Conservation (phyloP, 2,113 vertebrate species). For the Prinia subflava region DNA sequence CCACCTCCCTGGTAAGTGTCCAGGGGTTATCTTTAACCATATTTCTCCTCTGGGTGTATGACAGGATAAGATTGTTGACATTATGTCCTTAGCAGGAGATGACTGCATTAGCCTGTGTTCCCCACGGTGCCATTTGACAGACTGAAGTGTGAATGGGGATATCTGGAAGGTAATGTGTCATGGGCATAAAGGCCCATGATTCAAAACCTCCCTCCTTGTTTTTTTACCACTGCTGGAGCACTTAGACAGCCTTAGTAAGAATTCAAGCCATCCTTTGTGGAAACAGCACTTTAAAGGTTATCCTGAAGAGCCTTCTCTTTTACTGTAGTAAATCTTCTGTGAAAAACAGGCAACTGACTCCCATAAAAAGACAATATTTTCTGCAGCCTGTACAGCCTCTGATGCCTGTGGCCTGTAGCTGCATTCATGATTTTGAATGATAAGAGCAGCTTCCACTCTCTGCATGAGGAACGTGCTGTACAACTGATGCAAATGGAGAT, state of each 20-base stretch:
- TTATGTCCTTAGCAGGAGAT: conserved; percentile 2
- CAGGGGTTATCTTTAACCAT: neutral
- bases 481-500: neutral
- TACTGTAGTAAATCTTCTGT: neutral
- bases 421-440: neutral
- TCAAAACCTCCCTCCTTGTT: neutral
- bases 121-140: neutral
- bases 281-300: conserved; percentile 18
- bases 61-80: neutral
- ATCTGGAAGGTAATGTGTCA: neutral
- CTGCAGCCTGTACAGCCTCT: neutral
- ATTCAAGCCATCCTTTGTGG: neutral
- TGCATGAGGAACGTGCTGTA: neutral
- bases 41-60: neutral
- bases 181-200: neutral
- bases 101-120: neutral
- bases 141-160: neutral
- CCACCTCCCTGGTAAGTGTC: neutral
- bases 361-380: neutral
- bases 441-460: neutral
- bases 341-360: neutral
- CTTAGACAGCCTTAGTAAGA: neutral
- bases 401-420: neutral
- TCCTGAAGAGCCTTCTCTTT: neutral
- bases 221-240: neutral